A percentile compares a stretch with the other conserved stretches of the same genome.
Conservation (phyloP, 2,888 invertebrate genomes). For the Troides helena region DNA sequence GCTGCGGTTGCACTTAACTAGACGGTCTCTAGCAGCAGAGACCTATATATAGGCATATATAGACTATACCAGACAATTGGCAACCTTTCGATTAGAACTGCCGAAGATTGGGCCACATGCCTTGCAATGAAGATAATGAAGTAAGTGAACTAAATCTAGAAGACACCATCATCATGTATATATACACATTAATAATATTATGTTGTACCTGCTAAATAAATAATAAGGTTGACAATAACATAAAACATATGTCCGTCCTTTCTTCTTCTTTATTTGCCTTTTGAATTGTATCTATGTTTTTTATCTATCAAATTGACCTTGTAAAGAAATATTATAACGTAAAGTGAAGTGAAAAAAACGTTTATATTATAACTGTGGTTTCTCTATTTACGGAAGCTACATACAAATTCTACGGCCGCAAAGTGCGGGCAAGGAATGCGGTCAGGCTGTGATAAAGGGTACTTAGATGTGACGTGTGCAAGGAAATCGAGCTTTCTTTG, state of each 20-base stretch:
- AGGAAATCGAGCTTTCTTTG: slow-evolving; percentile 16
- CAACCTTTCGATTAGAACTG: no score
- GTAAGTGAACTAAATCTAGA: no score
- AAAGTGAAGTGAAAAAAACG: slow-evolving; percentile 56
- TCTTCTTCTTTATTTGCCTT: not conserved
- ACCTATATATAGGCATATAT: no score
- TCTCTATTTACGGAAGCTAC: slow-evolving; percentile 76
- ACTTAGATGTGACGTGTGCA: slow-evolving; percentile 27
- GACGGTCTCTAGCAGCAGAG: no score
- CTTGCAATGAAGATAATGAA: no score
- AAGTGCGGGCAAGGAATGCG: slow-evolving; percentile 57
- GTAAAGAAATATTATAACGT: slow-evolving; percentile 48
- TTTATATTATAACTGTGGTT: slow-evolving; percentile 72
- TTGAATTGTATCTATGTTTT: not conserved
- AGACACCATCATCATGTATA: no score
- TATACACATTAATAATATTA: no score
- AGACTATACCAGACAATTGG: no score
- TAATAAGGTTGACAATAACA: no score
- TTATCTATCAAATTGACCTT: not conserved
- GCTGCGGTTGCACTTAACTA: no score
- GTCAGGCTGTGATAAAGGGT: slow-evolving; percentile 49
- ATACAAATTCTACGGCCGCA: slow-evolving; percentile 64
- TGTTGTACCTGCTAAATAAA: no score
- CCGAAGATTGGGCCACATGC: no score
- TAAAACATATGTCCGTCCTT: not conserved